Conservation (phyloP, 1,140 invertebrate genomes). For the Bombus fervidus region DNA sequence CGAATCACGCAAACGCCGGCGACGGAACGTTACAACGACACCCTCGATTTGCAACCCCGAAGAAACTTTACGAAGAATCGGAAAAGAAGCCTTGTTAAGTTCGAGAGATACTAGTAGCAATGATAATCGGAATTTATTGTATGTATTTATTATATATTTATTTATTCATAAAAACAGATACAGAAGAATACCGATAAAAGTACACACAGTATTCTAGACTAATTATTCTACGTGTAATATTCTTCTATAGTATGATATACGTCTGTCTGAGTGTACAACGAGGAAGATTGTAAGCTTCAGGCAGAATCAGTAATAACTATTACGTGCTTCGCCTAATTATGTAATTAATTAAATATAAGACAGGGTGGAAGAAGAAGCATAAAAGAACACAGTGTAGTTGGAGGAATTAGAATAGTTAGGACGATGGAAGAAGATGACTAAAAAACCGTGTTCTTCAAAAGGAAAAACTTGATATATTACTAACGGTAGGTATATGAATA, state of each 20-base stretch:
- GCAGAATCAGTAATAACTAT: not conserved
- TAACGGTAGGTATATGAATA: not conserved
- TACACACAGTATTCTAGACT: not conserved
- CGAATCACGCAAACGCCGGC: not conserved
- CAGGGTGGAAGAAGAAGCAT: not conserved
- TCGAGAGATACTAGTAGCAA: not conserved
- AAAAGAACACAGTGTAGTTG: not conserved
- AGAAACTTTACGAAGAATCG: not conserved
- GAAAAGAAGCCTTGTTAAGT: not conserved
- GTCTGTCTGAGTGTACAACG: not conserved
- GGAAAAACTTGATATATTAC: no score
- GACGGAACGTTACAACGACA: conserved; percentile 5
- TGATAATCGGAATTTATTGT: not conserved
- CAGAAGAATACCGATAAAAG: no score
- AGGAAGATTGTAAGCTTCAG: not conserved
- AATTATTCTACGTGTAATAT: not conserved
- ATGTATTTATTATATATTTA: not conserved
- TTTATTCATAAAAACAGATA: no score
- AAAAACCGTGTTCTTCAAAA: no score
- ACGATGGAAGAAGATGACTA: no score
- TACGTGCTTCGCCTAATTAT: no score
- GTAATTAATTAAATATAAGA: not conserved
- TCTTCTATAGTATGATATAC: not conserved
- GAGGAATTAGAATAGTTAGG: no score
- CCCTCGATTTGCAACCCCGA: not conserved